These are phyloP conservation scores for Caenorhabditis sp. DNA, from an alignment of 2,888 invertebrate species.

Conservation along the genomic window DNA sequence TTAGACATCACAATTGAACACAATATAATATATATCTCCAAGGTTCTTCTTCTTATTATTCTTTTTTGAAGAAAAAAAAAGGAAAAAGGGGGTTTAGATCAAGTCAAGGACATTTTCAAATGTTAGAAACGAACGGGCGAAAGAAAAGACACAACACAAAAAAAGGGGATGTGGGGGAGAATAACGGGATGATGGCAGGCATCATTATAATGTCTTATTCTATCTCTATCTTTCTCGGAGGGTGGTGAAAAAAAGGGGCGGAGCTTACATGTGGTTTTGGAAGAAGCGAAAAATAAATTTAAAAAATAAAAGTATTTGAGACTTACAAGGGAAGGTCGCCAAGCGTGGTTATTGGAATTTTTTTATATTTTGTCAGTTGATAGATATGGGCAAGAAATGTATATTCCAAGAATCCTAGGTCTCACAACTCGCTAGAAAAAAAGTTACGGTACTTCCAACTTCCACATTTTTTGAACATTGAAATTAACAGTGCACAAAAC, in stretches of 20 bases:
- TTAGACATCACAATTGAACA: not conserved
- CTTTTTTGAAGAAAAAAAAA: not conserved
- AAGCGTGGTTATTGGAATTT: no score
- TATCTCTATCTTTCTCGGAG: not conserved
- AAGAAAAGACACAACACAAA: not conserved
- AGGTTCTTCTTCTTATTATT: not conserved
- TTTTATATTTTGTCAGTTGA: no score
- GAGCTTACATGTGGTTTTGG: not conserved
- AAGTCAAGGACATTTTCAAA: not conserved
- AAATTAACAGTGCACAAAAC: no score
- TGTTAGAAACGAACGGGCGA: not conserved
- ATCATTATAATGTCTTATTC: not conserved
- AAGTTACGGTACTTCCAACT: no score
- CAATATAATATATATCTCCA: not conserved
- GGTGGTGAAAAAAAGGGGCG: not conserved
- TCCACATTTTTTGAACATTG: no score
- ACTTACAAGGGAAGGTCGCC: no score
- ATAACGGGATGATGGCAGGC: not conserved
- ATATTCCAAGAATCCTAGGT: no score
- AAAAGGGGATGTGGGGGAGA: not conserved
- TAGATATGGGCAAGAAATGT: no score
- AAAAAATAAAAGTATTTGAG: not conserved
- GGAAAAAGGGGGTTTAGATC: not conserved
- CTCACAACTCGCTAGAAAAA: no score
- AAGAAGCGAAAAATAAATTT: not conserved